Percentiles rank a stretch among this genome's conserved stretches.
Conservation (phyloP, 2,113 vertebrate species). For the Camarhynchus parvulus region DNA sequence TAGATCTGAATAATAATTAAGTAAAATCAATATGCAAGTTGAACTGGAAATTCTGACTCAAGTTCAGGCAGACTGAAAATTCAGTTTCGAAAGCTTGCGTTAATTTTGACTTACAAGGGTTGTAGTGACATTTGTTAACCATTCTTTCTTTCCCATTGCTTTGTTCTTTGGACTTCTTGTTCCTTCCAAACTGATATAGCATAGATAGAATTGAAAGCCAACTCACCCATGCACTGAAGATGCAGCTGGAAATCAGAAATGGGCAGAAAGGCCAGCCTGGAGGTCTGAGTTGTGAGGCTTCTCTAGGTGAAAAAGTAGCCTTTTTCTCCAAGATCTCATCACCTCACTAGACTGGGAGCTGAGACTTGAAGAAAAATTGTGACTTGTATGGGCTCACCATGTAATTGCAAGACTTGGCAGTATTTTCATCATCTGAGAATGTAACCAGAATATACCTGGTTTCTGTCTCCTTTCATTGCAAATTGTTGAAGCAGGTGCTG, state of each 20-base stretch:
- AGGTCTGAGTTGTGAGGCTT: not conserved
- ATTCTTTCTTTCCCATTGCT: not conserved
- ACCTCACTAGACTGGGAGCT: not conserved
- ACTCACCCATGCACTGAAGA: not conserved
- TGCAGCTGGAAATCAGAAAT: not conserved
- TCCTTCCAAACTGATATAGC: not conserved
- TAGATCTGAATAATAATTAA: constrained; percentile 41
- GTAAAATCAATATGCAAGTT: constrained; percentile 14
- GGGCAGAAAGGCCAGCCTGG: not conserved
- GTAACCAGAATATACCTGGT: not conserved
- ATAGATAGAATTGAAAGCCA: not conserved
- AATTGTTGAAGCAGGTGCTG: constrained; percentile 30
- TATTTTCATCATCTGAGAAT: not conserved
- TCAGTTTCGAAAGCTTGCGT: not conserved
- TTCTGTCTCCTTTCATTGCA: not conserved
- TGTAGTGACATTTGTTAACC: not conserved
- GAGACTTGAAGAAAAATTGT: not conserved
- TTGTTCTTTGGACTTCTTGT: not conserved
- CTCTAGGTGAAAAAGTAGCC: not conserved
- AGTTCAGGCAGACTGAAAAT: not conserved
- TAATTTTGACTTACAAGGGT: not conserved
- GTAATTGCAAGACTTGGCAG: not conserved
- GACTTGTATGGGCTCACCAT: not conserved
- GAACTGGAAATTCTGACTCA: constrained; percentile 15
- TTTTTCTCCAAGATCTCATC: not conserved